Evolutionary conservation across 2,888 invertebrate species (phyloP).

Genomic region (Tanypteryx hageni): DNA sequence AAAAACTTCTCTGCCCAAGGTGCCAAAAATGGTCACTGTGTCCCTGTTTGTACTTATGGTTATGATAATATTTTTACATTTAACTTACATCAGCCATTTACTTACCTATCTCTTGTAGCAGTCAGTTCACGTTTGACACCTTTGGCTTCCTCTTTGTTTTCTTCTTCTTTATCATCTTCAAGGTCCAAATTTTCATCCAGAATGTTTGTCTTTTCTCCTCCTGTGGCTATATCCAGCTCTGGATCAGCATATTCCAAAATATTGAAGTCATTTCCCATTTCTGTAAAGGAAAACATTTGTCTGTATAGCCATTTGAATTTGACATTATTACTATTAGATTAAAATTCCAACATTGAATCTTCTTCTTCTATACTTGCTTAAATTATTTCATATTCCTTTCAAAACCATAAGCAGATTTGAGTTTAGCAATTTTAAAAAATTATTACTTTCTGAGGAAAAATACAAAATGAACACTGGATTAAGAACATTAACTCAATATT

Average conservation of each 20-base stretch:
- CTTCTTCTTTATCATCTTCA: conserved; percentile 84
- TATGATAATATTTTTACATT: too few species aligned
- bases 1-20: too few species aligned
- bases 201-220: conserved; percentile 89
- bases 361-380: neutral
- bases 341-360: neutral
- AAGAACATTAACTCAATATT: neutral
- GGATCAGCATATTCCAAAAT: conserved; percentile 97
- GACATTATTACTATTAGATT: too few species aligned
- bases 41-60: too few species aligned
- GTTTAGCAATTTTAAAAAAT: neutral
- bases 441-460: neutral
- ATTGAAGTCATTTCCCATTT: conserved; percentile 96
- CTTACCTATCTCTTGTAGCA: conserved; percentile 73
- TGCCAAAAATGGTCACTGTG: too few species aligned
- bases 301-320: too few species aligned
- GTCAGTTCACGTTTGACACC: conserved; percentile 69
- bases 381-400: neutral
- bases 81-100: conserved; percentile 68
- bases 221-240: conserved; percentile 88
- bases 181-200: conserved; percentile 84
- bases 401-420: neutral
- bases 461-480: neutral
- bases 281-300: conserved; percentile 73
- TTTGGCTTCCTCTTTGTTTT: conserved; percentile 79